These are phyloP conservation scores for Zoanthus solanderi DNA, from an alignment of 92 coral and sea anemone species.

Conservation along the genomic window DNA sequence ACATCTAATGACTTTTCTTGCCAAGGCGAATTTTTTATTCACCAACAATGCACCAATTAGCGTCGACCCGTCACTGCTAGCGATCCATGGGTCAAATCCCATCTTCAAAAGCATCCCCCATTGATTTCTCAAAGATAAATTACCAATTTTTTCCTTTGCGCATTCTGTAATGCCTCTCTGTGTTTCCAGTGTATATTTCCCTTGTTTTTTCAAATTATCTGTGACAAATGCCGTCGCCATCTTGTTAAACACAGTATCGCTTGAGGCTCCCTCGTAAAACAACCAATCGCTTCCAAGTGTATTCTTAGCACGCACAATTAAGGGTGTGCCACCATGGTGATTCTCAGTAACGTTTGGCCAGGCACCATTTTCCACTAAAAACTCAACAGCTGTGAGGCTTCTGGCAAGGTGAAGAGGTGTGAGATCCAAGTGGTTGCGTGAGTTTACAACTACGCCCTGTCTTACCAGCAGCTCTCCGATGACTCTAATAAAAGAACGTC, in stretches of 20 bases:
- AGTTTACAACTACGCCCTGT: constrained; percentile 40
- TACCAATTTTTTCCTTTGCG: neutral
- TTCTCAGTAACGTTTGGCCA: constrained; percentile 36
- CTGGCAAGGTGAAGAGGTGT: constrained; percentile 36
- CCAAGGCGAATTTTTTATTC: neutral
- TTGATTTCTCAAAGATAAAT: neutral
- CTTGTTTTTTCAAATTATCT: neutral
- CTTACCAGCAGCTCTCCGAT: constrained; percentile 32
- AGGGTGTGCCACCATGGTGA: constrained; percentile 7
- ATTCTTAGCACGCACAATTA: constrained; percentile 15
- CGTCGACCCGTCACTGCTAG: neutral
- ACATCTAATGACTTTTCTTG: neutral
- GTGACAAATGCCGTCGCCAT: neutral
- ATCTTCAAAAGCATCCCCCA: neutral
- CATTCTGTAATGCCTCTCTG: neutral
- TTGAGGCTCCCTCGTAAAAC: constrained; percentile 23
- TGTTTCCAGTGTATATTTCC: neutral
- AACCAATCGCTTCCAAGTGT: neutral
- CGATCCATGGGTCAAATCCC: constrained; percentile 29
- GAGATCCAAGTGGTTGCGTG: constrained; percentile 26
- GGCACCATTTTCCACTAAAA: constrained; percentile 37
- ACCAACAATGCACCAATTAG: constrained; percentile 4
- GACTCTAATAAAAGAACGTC: constrained; percentile 13
- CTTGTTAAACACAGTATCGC: neutral
- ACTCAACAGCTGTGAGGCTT: constrained; percentile 23